Evolutionary conservation across 2,888 invertebrate genomes (phyloP).

Genomic region (Epinotia demarniana): DNA sequence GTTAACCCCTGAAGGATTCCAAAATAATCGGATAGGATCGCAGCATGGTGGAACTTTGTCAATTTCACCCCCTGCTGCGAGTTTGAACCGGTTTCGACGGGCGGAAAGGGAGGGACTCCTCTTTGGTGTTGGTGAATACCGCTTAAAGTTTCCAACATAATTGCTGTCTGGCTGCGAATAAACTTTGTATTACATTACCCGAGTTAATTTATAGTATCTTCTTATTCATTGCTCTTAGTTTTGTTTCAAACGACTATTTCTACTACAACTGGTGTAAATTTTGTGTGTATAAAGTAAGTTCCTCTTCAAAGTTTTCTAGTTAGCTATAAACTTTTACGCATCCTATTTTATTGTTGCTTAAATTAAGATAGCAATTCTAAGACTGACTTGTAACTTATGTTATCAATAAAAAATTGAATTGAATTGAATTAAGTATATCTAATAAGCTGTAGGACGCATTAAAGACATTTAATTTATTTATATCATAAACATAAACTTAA

Average conservation of each 20-base stretch:
- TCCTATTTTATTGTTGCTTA: not conserved
- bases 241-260: slow-evolving; percentile 63
- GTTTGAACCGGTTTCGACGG: slow-evolving; percentile 70
- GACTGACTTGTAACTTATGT: too few species aligned
- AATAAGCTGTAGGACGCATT: not conserved
- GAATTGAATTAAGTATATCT: too few species aligned
- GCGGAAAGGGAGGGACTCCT: slow-evolving; percentile 62
- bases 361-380: not conserved
- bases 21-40: slow-evolving; percentile 72
- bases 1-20: slow-evolving; percentile 68
- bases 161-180: slow-evolving; percentile 82
- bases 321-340: slow-evolving; percentile 12
- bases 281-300: slow-evolving; percentile 24
- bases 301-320: slow-evolving; percentile 26
- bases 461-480: too few species aligned
- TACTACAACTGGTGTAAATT: slow-evolving; percentile 36
- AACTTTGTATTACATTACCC: slow-evolving; percentile 83
- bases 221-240: slow-evolving; percentile 76
- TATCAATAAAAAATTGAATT: too few species aligned
- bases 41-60: slow-evolving; percentile 70
- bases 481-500: too few species aligned
- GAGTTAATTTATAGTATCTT: slow-evolving; percentile 81
- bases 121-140: slow-evolving; percentile 79
- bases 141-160: slow-evolving; percentile 80
- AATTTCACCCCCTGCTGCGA: slow-evolving; percentile 68